phyloP scores from a whole-genome alignment of 2,113 vertebrate species.

The Colaptes auratus region DNA sequence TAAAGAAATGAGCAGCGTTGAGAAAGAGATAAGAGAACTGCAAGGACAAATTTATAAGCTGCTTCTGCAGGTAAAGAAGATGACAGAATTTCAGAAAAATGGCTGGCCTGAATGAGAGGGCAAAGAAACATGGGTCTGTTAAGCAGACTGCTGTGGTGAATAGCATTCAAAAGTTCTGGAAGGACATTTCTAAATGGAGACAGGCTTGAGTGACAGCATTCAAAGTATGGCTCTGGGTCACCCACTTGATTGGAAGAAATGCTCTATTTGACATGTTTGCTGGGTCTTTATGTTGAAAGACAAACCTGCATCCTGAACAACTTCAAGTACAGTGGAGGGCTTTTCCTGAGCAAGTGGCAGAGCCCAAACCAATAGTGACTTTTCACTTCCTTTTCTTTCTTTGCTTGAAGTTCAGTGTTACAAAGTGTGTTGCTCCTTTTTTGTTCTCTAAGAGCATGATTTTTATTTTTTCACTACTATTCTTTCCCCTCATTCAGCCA shows the following conservation, averaged over 20 bases:
- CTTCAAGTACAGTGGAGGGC: background rate
- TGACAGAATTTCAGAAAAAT: background rate
- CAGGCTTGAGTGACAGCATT: background rate
- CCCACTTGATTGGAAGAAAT: background rate
- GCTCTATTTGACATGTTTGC: background rate
- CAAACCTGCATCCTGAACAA: background rate
- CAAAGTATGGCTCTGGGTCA: background rate
- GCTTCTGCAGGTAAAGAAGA: conserved; percentile 84
- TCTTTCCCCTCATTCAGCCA: conserved; percentile 69
- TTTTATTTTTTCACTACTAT: background rate
- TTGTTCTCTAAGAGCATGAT: background rate
- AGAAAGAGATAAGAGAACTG: conserved; percentile 85
- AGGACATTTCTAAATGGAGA: background rate
- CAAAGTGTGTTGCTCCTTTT: background rate
- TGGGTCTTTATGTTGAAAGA: background rate
- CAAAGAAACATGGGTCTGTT: background rate
- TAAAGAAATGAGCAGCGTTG: conserved; percentile 68
- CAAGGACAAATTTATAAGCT: conserved; percentile 91
- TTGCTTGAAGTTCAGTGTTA: background rate
- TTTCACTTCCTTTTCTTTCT: background rate
- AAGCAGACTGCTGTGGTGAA: background rate
- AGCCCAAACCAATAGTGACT: background rate
- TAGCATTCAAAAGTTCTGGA: background rate
- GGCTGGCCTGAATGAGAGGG: background rate
- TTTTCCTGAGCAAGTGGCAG: background rate